These are phyloP conservation scores for Aspidoscelis tigris DNA, from an alignment of 2,113 vertebrate genomes.

Conservation along the genomic window DNA sequence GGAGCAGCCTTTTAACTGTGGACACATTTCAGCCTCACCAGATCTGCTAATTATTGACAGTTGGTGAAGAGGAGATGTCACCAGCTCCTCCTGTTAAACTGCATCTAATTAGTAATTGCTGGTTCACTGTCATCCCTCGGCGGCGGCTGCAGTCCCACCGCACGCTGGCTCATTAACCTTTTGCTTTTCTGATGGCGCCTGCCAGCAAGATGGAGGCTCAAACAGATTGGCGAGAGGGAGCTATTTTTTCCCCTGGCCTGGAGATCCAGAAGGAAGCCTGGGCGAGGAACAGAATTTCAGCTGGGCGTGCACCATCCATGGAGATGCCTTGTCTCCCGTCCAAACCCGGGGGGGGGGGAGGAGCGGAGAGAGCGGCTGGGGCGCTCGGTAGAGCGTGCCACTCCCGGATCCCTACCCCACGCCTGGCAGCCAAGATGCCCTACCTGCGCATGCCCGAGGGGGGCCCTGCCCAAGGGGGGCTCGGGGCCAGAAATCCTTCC, in stretches of 20 bases:
- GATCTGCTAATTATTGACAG: constrained; percentile 89
- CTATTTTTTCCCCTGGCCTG: constrained; percentile 64
- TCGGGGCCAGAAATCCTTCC: too few relatives aligned
- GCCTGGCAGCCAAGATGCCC: not conserved
- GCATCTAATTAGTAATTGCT: constrained; percentile 86
- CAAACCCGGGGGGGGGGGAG: not conserved
- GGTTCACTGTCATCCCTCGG: constrained; percentile 79
- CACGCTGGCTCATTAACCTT: constrained; percentile 87
- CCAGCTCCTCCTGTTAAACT: constrained; percentile 89
- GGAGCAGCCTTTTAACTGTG: constrained; percentile 81
- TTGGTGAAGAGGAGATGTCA: constrained; percentile 89
- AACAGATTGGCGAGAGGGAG: constrained; percentile 83
- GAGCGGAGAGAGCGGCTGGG: not conserved
- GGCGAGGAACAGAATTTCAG: constrained; percentile 39
- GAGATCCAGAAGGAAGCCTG: constrained; percentile 64
- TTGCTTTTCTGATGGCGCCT: constrained; percentile 82
- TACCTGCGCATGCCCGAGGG: too few relatives aligned
- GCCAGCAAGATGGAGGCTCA: constrained; percentile 83
- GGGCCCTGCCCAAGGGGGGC: too few relatives aligned
- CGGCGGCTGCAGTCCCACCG: constrained; percentile 74
- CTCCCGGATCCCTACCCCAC: not conserved
- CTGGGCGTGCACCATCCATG: not conserved
- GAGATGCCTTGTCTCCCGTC: not conserved
- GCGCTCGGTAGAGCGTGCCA: not conserved
- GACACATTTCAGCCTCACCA: constrained; percentile 85